Conservation (phyloP, 2,797 vertebrate species). For the Australoheros facetus region DNA sequence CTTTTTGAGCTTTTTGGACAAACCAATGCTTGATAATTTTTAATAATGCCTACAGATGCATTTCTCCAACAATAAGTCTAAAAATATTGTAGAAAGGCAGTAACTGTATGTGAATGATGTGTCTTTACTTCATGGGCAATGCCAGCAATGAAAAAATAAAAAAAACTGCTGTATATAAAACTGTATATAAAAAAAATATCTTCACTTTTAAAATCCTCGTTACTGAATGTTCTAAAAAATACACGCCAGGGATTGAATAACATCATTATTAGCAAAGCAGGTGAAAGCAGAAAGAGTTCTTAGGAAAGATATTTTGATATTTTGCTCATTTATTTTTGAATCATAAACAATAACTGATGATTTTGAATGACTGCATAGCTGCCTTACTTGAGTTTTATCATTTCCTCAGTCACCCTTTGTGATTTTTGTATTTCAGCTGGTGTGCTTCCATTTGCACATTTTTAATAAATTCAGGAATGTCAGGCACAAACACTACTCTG, state of each 20-base stretch:
- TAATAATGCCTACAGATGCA: background rate
- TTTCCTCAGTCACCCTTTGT: background rate
- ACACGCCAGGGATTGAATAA: background rate
- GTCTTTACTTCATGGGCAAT: too few relatives aligned
- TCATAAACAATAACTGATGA: background rate
- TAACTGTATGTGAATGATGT: too few relatives aligned
- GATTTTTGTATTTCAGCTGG: background rate
- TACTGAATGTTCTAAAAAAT: background rate
- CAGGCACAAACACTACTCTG: constrained; percentile 10
- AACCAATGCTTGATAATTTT: too few relatives aligned
- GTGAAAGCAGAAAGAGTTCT: background rate
- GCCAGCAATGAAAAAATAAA: too few relatives aligned
- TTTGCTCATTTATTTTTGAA: background rate
- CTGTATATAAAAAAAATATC: too few relatives aligned
- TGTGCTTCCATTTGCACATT: background rate
- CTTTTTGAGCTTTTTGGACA: background rate
- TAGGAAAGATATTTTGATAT: background rate
- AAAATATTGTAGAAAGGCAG: background rate
- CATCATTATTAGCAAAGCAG: background rate
- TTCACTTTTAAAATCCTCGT: background rate
- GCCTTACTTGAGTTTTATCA: background rate
- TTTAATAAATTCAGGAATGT: constrained; percentile 27
- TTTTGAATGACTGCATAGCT: background rate
- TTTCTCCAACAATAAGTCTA: background rate
- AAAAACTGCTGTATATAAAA: too few relatives aligned